Conservation (phyloP, 2,888 invertebrate species). For the Gisinianus flammeolus region DNA sequence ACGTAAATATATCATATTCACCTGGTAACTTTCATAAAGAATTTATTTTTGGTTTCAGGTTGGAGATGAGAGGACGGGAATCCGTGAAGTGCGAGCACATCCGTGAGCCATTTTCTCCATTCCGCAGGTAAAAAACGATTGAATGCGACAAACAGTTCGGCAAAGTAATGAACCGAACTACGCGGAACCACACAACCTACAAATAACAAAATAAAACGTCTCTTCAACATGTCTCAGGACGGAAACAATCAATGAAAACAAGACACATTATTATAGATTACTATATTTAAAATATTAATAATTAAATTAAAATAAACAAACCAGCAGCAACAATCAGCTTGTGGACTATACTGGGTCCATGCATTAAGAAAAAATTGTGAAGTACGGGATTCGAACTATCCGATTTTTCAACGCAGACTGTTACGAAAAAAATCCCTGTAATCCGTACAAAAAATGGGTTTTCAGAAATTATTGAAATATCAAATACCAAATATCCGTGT, state of each 20-base stretch:
- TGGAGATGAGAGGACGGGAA: slow-evolving; percentile 53
- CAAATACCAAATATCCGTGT: too few species aligned
- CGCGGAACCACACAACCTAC: slow-evolving; percentile 53
- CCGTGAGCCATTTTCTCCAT: slow-evolving; percentile 54
- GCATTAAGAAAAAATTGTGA: slow-evolving; percentile 47
- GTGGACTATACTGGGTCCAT: slow-evolving; percentile 49
- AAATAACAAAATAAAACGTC: slow-evolving; percentile 16
- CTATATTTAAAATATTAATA: neutral
- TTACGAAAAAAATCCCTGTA: slow-evolving; percentile 51
- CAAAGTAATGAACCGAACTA: slow-evolving; percentile 53
- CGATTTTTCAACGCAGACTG: slow-evolving; percentile 45
- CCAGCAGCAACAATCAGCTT: slow-evolving; percentile 53
- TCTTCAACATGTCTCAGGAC: neutral
- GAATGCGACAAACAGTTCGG: slow-evolving; percentile 53
- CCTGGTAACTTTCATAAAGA: slow-evolving; percentile 54
- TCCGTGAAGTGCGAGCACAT: slow-evolving; percentile 49
- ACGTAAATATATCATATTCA: slow-evolving; percentile 26
- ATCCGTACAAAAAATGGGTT: too few species aligned
- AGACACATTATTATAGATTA: too few species aligned
- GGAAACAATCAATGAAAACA: too few species aligned
- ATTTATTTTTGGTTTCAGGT: slow-evolving; percentile 50
- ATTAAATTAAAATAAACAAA: slow-evolving; percentile 13
- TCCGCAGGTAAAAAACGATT: slow-evolving; percentile 50
- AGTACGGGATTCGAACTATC: slow-evolving; percentile 45
- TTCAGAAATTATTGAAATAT: too few species aligned